Conservation (phyloP, 2,797 vertebrate genomes). For the Cuculus canorus region DNA sequence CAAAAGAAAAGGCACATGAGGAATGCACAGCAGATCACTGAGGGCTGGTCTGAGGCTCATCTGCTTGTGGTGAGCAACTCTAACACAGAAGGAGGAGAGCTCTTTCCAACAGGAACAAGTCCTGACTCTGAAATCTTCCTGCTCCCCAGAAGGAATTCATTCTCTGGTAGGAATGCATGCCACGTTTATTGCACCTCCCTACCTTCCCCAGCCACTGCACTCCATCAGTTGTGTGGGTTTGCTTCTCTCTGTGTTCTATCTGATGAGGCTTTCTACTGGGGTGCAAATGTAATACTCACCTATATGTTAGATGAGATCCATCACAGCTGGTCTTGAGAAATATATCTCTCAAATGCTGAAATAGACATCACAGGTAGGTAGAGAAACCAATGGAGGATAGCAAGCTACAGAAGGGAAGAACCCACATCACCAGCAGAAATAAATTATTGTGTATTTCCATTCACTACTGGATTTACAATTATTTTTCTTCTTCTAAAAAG, state of each 20-base stretch:
- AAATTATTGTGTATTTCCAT: not conserved
- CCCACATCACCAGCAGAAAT: not conserved
- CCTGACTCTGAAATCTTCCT: not conserved
- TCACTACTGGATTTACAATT: not conserved
- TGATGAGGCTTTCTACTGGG: rapidly evolving
- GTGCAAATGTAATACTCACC: not conserved
- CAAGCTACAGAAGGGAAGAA: not conserved
- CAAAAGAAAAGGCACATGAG: rapidly evolving
- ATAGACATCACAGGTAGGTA: not conserved
- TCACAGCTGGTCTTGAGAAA: not conserved
- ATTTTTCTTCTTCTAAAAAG: not conserved
- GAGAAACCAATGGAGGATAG: not conserved
- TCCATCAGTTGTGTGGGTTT: rapidly evolving
- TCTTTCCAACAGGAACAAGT: not conserved
- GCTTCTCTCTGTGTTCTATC: not conserved
- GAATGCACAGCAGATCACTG: not conserved
- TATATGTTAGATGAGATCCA: rapidly evolving
- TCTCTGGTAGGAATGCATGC: rapidly evolving
- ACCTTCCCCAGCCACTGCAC: not conserved
- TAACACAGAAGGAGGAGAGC: rapidly evolving
- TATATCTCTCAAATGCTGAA: not conserved
- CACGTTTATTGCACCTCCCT: not conserved
- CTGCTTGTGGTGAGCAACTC: rapidly evolving
- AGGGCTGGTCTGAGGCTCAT: not conserved
- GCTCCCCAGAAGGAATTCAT: not conserved